Evolutionary conservation across 2,888 invertebrate species (phyloP).

Genomic region (Machimus rusticus): DNA sequence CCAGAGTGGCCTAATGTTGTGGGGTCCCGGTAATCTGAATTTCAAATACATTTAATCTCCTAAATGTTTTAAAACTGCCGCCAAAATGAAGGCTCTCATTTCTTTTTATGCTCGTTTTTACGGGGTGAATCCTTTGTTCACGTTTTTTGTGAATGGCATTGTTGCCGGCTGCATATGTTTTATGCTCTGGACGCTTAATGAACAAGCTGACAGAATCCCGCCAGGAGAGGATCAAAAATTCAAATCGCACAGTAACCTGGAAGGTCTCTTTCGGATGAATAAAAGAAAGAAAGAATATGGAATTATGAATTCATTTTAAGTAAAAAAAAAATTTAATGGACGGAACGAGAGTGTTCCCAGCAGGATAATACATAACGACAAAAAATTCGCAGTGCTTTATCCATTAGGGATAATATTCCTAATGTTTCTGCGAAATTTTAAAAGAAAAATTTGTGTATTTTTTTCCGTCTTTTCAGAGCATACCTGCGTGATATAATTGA

Average conservation of each 20-base stretch:
- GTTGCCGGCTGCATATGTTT: neutral
- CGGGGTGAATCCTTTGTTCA: neutral
- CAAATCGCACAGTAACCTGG: neutral
- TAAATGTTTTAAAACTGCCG: neutral
- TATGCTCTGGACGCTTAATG: neutral
- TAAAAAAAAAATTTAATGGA: neutral
- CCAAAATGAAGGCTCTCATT: neutral
- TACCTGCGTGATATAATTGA: conserved; percentile 89
- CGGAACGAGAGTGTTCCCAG: neutral
- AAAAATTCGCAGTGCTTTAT: neutral
- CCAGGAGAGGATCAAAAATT: neutral
- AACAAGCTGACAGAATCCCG: neutral
- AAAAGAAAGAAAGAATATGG: neutral
- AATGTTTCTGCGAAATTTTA: neutral
- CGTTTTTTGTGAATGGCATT: neutral
- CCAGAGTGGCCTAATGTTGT: neutral
- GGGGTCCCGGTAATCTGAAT: neutral
- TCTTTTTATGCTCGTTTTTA: neutral
- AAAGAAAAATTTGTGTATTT: neutral
- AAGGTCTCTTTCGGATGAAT: neutral
- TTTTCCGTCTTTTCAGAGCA: conserved; percentile 63
- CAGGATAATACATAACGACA: neutral
- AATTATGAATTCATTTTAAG: neutral
- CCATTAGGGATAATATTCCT: neutral
- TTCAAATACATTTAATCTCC: neutral